Conservation (phyloP, 1,140 invertebrate genomes). For the Periplaneta americana region DNA sequence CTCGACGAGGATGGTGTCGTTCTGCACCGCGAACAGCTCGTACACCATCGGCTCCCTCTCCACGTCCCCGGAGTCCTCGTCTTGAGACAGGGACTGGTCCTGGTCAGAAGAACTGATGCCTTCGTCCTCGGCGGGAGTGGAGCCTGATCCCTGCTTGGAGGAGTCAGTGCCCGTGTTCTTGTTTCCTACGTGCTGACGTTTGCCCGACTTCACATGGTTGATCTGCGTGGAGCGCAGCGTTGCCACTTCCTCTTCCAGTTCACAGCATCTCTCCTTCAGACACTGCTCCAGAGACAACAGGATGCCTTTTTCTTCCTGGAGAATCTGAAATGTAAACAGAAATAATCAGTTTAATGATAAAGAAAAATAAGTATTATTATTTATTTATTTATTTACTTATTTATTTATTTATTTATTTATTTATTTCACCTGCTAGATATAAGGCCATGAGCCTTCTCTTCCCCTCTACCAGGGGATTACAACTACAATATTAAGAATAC, state of each 20-base stretch:
- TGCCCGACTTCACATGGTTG: background rate
- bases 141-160: conserved; percentile 35
- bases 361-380: background rate
- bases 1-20: conserved; percentile 48
- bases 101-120: conserved; percentile 76
- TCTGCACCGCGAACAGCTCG: conserved; percentile 53
- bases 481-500: too few relatives aligned
- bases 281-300: conserved; percentile 70
- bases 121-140: conserved; percentile 78
- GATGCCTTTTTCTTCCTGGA: conserved; percentile 73
- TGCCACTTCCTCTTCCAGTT: conserved; percentile 53
- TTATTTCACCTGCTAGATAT: too few relatives aligned
- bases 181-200: conserved; percentile 29
- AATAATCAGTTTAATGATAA: background rate
- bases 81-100: conserved; percentile 17
- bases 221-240: conserved; percentile 29
- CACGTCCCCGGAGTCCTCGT: conserved; percentile 48
- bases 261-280: conserved; percentile 64
- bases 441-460: too few relatives aligned
- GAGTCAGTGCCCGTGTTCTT: background rate
- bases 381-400: too few relatives aligned
- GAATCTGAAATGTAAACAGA: conserved; percentile 46
- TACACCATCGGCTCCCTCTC: conserved; percentile 54
- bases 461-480: too few relatives aligned
- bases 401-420: too few relatives aligned